Percentiles rank a stretch among this genome's conserved stretches.
These are phyloP conservation scores for Ennomos fuscantarius DNA, from an alignment of 2,888 invertebrate genomes.

Conservation along the genomic window DNA sequence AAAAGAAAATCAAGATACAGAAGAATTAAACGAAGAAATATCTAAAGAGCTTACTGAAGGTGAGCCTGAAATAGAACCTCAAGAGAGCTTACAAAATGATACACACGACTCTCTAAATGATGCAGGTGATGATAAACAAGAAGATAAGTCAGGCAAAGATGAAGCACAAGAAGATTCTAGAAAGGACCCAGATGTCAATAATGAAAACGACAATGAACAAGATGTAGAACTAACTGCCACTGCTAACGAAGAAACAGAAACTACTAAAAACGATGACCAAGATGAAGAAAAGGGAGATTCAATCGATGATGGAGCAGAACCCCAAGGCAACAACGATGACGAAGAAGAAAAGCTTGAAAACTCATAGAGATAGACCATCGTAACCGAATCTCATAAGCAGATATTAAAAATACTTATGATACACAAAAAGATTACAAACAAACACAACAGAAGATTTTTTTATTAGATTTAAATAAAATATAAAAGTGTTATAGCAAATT, in stretches of 20 bases:
- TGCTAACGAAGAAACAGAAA: neutral
- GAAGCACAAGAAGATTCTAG: neutral
- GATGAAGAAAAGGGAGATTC: neutral
- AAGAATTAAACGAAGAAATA: neutral
- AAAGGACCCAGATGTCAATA: neutral
- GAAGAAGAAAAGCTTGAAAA: neutral
- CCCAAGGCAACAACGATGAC: neutral
- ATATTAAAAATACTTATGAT: neutral
- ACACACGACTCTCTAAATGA: conserved; percentile 3
- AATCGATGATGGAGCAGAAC: neutral
- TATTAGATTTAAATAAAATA: too few species aligned
- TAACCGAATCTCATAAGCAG: neutral
- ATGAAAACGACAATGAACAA: neutral
- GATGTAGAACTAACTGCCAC: neutral
- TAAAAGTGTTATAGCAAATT: too few species aligned
- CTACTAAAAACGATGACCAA: neutral
- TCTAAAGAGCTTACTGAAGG: neutral
- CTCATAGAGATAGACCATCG: neutral
- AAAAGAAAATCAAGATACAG: neutral
- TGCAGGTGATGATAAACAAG: neutral
- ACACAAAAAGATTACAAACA: too few species aligned
- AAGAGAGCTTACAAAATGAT: conserved; percentile 1
- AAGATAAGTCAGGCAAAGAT: neutral
- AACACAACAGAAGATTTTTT: too few species aligned
- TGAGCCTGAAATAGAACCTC: conserved; percentile 5